Evolutionary conservation across 1,140 invertebrate species (phyloP).

Genomic region (Lasioglossum albipes): DNA sequence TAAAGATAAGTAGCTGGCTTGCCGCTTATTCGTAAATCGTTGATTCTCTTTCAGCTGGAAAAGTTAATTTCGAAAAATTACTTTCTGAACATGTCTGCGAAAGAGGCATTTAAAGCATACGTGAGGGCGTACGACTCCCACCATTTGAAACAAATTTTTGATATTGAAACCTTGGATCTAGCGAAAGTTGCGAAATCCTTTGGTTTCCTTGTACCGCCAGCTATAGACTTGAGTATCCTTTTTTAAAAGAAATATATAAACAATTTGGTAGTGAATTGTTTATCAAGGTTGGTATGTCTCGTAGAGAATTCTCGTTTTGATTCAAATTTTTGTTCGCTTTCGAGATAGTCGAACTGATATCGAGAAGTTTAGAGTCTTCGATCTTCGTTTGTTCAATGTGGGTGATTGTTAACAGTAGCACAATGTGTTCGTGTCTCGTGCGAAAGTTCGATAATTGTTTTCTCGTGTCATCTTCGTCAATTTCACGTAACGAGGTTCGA

Average conservation of each 20-base stretch:
- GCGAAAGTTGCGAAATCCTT: conserved; percentile 94
- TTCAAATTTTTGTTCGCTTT: too few species aligned
- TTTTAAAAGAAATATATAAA: conserved; percentile 46
- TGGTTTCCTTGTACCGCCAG: conserved; percentile 95
- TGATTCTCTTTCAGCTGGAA: conserved; percentile 90
- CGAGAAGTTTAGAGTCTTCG: too few species aligned
- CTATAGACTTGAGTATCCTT: conserved; percentile 91
- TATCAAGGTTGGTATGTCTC: neutral
- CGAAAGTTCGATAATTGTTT: too few species aligned
- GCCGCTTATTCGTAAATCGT: neutral
- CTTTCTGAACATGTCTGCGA: conserved; percentile 95
- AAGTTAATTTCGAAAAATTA: conserved; percentile 97
- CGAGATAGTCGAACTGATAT: too few species aligned
- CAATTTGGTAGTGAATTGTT: too few species aligned
- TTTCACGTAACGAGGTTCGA: too few species aligned
- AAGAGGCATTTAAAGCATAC: conserved; percentile 98
- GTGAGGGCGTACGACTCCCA: conserved; percentile 98
- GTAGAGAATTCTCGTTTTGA: too few species aligned
- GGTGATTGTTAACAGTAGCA: too few species aligned
- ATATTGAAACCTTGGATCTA: conserved; percentile 95
- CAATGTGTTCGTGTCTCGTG: too few species aligned
- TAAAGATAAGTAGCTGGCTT: too few species aligned
- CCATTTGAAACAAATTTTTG: conserved; percentile 96
- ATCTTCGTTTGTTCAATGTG: too few species aligned
- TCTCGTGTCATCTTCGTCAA: too few species aligned